These are phyloP conservation scores for Girardia tigrina DNA, from an alignment of 2,888 invertebrate genomes.

Conservation along the genomic window DNA sequence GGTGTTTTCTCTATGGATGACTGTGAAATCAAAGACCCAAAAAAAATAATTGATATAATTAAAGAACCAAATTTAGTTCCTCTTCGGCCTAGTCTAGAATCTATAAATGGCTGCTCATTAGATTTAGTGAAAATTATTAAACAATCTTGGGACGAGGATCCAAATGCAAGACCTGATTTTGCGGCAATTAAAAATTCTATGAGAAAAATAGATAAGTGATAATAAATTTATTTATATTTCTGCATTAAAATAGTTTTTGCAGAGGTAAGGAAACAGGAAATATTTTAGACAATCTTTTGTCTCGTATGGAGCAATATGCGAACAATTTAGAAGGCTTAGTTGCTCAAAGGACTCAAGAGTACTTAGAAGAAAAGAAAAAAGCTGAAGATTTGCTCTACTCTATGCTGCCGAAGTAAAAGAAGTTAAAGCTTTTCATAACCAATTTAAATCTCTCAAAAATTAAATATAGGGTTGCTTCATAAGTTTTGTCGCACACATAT, in stretches of 20 bases:
- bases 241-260: constrained; percentile 40
- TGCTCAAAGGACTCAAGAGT: constrained; percentile 86
- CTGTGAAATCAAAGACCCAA: constrained; percentile 12
- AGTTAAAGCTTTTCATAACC: too few species aligned
- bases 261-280: constrained; percentile 80
- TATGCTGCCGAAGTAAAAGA: constrained; percentile 79
- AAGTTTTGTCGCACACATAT: too few species aligned
- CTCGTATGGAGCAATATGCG: constrained; percentile 97
- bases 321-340: constrained; percentile 91
- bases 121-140: constrained; percentile 28
- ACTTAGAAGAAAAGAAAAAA: constrained; percentile 91
- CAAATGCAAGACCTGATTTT: constrained; percentile 30
- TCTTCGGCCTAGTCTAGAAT: constrained; percentile 55
- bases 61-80: constrained; percentile 9
- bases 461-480: too few species aligned
- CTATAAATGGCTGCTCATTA: constrained; percentile 50
- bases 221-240: background rate
- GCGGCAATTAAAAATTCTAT: constrained; percentile 3
- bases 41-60: constrained; percentile 27
- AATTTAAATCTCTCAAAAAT: too few species aligned
- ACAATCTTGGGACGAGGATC: constrained; percentile 25
- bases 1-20: constrained; percentile 53
- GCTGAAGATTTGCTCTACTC: constrained; percentile 91
- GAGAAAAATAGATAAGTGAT: constrained; percentile 28
- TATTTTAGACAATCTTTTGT: constrained; percentile 71